These are phyloP conservation scores for Vanessa atalanta DNA, from an alignment of 1,140 invertebrate genomes.

Conservation along the genomic window DNA sequence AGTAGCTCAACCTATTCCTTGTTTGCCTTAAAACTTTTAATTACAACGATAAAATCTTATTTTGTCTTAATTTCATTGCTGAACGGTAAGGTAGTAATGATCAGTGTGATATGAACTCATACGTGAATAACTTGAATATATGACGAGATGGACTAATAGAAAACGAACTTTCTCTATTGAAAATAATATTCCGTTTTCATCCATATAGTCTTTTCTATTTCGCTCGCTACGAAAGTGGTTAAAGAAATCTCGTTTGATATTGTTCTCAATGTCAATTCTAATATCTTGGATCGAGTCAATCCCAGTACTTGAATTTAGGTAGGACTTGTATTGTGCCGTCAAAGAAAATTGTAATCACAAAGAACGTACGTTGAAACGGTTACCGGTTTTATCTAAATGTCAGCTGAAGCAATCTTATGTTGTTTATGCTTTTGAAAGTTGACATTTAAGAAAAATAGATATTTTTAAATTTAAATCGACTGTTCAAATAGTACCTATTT, in stretches of 20 bases:
- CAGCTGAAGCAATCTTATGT: not conserved
- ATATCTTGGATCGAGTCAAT: not conserved
- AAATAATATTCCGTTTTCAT: not conserved
- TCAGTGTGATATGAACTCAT: too few relatives aligned
- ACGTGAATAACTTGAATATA: too few relatives aligned
- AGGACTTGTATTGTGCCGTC: not conserved
- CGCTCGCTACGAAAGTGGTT: not conserved
- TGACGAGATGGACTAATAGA: too few relatives aligned
- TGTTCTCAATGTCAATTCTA: slow-evolving; percentile 1
- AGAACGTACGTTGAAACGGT: slow-evolving; percentile 4
- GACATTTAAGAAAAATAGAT: not conserved
- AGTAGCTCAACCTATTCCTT: not conserved
- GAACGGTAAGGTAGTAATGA: too few relatives aligned
- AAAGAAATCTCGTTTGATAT: slow-evolving; percentile 2
- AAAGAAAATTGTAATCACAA: slow-evolving; percentile 12
- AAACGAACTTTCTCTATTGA: not conserved
- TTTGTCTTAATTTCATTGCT: not conserved
- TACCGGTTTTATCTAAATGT: not conserved
- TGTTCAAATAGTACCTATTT: not conserved
- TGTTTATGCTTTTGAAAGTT: not conserved
- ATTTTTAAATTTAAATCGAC: not conserved
- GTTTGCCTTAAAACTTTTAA: not conserved
- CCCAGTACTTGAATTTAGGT: slow-evolving; percentile 5
- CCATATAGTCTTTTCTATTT: not conserved
- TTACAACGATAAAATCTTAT: not conserved